Percentiles rank a stretch among this genome's conserved stretches.
phyloP scores from a whole-genome alignment of 2,888 invertebrate genomes.

The Rhogogaster chlorosoma region DNA sequence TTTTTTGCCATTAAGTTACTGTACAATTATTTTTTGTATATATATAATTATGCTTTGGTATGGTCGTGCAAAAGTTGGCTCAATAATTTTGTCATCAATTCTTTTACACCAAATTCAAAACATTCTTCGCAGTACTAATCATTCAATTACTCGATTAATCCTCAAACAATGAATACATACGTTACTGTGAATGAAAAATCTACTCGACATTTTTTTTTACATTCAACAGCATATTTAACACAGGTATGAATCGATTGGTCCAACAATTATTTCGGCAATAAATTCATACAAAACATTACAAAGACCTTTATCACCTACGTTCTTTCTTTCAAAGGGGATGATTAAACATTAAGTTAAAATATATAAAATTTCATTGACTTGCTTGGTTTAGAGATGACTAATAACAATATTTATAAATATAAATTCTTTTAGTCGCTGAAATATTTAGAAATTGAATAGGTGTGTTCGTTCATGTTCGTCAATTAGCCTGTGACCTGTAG shows the following conservation, averaged over 20 bases:
- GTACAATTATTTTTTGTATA: background rate
- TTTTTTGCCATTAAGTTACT: background rate
- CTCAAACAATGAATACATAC: background rate
- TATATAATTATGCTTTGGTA: conserved; percentile 14
- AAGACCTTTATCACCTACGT: background rate
- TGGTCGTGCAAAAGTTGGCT: conserved; percentile 60
- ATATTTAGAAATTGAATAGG: background rate
- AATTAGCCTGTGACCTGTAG: background rate
- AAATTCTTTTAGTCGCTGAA: background rate
- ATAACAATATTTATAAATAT: background rate
- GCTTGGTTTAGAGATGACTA: background rate
- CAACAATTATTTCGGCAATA: conserved; percentile 44
- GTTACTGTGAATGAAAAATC: background rate
- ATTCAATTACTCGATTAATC: background rate
- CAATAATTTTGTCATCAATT: conserved; percentile 60
- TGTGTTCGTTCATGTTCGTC: background rate
- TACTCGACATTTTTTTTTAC: background rate
- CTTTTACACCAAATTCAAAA: conserved; percentile 56
- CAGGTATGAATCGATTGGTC: conserved; percentile 51
- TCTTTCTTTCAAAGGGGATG: background rate
- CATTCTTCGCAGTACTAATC: background rate
- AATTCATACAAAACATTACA: conserved; percentile 42
- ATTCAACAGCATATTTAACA: background rate
- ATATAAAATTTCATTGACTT: background rate
- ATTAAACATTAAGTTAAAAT: background rate